A percentile compares a stretch with the other conserved stretches of the same genome.
Evolutionary conservation across 2,113 vertebrate genomes (phyloP).

Genomic region (Vicugna pacos): DNA sequence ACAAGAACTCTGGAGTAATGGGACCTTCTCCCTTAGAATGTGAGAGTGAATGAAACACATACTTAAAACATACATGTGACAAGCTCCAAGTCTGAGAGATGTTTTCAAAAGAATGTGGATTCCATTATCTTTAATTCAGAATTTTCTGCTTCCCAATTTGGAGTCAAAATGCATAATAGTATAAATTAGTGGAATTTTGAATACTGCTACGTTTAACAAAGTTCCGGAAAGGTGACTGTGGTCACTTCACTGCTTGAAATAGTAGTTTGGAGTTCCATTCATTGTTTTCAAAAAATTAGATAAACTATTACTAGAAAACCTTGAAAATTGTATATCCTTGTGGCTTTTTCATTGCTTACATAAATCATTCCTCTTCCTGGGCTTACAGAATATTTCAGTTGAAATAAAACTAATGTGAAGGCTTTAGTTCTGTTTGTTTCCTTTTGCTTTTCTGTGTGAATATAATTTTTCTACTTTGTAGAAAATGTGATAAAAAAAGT

Average conservation of each 20-base stretch:
- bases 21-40: not conserved
- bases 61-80: not conserved
- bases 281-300: slow-evolving; percentile 3
- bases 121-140: slow-evolving; percentile 27
- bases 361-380: not conserved
- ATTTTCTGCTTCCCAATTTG: not conserved
- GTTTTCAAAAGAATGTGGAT: not conserved
- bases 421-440: not conserved
- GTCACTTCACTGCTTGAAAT: not conserved
- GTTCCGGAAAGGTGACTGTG: not conserved
- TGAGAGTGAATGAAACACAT: not conserved
- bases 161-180: not conserved
- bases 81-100: not conserved
- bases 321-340: not conserved
- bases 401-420: not conserved
- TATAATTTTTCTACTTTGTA: slow-evolving; percentile 20
- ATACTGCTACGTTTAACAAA: not conserved
- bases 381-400: not conserved
- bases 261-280: not conserved
- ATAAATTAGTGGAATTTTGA: not conserved
- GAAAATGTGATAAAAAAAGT: not conserved
- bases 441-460: slow-evolving; percentile 5
- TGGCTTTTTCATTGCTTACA: not conserved
- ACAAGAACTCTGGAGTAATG: not conserved
- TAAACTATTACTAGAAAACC: not conserved